Conservation (phyloP, 2,888 invertebrate genomes). For the Lysandra bellargus region DNA sequence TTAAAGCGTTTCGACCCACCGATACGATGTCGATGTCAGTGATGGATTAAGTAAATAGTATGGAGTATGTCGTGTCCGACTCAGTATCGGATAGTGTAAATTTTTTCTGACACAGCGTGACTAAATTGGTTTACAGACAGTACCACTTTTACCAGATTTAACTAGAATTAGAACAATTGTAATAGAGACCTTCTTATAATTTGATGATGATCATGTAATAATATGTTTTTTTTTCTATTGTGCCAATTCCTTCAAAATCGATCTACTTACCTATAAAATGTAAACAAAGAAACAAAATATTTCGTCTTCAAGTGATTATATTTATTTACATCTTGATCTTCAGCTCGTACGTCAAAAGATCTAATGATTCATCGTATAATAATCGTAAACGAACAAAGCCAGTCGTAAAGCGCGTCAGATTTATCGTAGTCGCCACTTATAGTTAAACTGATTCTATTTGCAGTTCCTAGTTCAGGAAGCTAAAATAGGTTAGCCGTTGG, state of each 20-base stretch:
- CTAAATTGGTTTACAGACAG: neutral
- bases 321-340: slow-evolving; percentile 1
- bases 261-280: neutral
- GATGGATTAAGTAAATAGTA: too few relatives aligned
- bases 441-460: slow-evolving; percentile 14
- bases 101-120: neutral
- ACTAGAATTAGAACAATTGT: neutral
- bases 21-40: neutral
- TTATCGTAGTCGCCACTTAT: slow-evolving; percentile 3
- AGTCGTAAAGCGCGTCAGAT: slow-evolving; percentile 4
- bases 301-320: neutral
- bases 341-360: slow-evolving; percentile 6
- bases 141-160: neutral
- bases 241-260: too few relatives aligned
- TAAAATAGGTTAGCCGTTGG: neutral
- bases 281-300: neutral
- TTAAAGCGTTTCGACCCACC: neutral
- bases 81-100: neutral
- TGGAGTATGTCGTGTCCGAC: neutral
- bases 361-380: slow-evolving; percentile 26
- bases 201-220: too few relatives aligned
- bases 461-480: neutral
- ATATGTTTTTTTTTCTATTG: too few relatives aligned
- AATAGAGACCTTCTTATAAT: too few relatives aligned
- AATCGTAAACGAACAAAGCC: slow-evolving; percentile 28